phyloP scores from a whole-genome alignment of 1,140 invertebrate species.

The Tetraneura akinire region DNA sequence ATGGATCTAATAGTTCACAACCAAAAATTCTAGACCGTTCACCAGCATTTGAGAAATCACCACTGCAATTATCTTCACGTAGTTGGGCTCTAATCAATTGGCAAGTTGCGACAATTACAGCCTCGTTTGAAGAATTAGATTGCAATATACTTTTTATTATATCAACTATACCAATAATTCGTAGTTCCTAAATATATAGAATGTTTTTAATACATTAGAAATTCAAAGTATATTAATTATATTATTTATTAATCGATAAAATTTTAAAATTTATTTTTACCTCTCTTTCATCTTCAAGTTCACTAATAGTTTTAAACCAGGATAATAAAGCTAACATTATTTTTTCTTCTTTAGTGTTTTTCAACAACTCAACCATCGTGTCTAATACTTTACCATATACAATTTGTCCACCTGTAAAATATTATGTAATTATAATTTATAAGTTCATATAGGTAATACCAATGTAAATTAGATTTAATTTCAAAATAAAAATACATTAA shows the following conservation, averaged over 20 bases:
- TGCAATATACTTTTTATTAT: constrained; percentile 32
- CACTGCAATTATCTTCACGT: constrained; percentile 45
- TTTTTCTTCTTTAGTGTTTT: constrained; percentile 22
- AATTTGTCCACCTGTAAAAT: constrained; percentile 19
- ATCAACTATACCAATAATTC: constrained; percentile 31
- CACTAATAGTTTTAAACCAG: constrained; percentile 46
- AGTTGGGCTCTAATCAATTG: constrained; percentile 38
- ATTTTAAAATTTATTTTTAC: not conserved
- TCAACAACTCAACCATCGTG: constrained; percentile 32
- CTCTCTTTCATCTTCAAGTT: constrained; percentile 48
- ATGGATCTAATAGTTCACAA: constrained; percentile 24
- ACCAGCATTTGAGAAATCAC: constrained; percentile 38
- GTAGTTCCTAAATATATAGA: constrained; percentile 18
- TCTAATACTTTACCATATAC: constrained; percentile 44
- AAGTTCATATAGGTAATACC: too few relatives aligned
- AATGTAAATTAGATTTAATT: too few relatives aligned
- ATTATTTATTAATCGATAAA: too few relatives aligned
- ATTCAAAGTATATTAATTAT: too few relatives aligned
- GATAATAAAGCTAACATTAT: constrained; percentile 30
- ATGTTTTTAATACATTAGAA: too few relatives aligned
- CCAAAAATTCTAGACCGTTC: constrained; percentile 38
- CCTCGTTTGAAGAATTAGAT: constrained; percentile 26
- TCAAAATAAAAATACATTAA: too few relatives aligned
- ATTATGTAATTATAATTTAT: not conserved
- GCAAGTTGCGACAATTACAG: constrained; percentile 21